A percentile compares a stretch with the other conserved stretches of the same genome.
Evolutionary conservation across 2,888 invertebrate genomes (phyloP).

Genomic region (Protula sp.): DNA sequence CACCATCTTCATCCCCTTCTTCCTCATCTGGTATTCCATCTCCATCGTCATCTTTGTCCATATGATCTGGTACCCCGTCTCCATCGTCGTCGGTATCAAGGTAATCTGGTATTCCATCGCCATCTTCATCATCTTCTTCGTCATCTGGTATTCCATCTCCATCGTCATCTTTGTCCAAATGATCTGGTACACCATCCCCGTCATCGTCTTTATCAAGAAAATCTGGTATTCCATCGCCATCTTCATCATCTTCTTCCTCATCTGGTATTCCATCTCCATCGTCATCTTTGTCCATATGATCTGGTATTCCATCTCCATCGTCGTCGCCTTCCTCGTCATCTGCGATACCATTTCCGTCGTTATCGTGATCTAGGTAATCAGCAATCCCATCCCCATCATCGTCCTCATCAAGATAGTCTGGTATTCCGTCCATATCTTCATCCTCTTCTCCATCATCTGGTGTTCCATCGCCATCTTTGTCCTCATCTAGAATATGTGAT

Average conservation of each 20-base stretch:
- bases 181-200: constrained; percentile 19
- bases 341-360: constrained; percentile 35
- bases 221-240: constrained; percentile 26
- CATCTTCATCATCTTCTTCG: too few species aligned
- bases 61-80: too few species aligned
- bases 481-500: constrained; percentile 21
- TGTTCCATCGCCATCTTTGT: constrained; percentile 24
- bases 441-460: constrained; percentile 24
- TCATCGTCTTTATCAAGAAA: constrained; percentile 19
- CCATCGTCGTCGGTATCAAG: too few species aligned
- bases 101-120: too few species aligned
- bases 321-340: constrained; percentile 20
- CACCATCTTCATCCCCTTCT: too few species aligned
- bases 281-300: constrained; percentile 28
- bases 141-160: too few species aligned
- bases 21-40: too few species aligned
- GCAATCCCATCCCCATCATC: constrained; percentile 35
- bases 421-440: constrained; percentile 27
- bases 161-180: too few species aligned
- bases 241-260: constrained; percentile 5
- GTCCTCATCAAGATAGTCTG: constrained; percentile 30
- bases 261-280: constrained; percentile 33
- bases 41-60: too few species aligned
- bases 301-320: constrained; percentile 30
- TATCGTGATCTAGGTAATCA: constrained; percentile 24